Evolutionary conservation across 2,113 vertebrate genomes (phyloP).

Genomic region (Sinosuthora webbiana): DNA sequence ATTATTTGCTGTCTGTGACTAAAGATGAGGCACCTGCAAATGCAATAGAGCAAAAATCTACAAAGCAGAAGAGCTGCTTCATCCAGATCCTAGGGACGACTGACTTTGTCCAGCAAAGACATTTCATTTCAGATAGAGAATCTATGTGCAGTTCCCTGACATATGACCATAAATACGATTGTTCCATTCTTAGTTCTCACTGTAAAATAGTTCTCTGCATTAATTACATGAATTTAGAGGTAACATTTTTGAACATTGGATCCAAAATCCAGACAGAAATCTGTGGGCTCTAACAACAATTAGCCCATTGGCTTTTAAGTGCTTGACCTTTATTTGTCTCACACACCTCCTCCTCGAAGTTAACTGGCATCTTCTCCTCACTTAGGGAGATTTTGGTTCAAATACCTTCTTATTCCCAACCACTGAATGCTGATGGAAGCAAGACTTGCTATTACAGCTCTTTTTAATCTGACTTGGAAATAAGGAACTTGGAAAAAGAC

Average conservation of each 20-base stretch:
- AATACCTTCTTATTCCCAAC: not conserved
- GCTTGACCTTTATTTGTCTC: not conserved
- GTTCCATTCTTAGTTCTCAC: not conserved
- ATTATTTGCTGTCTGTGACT: slow-evolving; percentile 17
- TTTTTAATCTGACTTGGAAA: slow-evolving; percentile 32
- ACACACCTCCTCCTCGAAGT: not conserved
- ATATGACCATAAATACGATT: not conserved
- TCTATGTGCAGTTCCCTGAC: not conserved
- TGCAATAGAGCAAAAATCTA: slow-evolving; percentile 55
- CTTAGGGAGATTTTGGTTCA: not conserved
- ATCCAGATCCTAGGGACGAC: not conserved
- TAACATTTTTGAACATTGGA: slow-evolving; percentile 8
- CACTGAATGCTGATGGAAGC: not conserved
- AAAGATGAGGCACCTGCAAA: slow-evolving; percentile 52
- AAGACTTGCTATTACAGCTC: slow-evolving; percentile 1
- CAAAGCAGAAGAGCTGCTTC: slow-evolving; percentile 42
- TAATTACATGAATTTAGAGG: slow-evolving; percentile 12
- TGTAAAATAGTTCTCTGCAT: not conserved
- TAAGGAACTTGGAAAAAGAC: slow-evolving; percentile 16
- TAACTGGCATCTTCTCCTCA: not conserved
- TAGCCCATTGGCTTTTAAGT: not conserved
- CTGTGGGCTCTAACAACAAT: not conserved
- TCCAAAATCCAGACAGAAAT: not conserved
- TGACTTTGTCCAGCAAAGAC: not conserved
- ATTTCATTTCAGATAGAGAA: not conserved